Conservation (phyloP, 2,888 invertebrate species). For the Sarcophaga rosellei region DNA sequence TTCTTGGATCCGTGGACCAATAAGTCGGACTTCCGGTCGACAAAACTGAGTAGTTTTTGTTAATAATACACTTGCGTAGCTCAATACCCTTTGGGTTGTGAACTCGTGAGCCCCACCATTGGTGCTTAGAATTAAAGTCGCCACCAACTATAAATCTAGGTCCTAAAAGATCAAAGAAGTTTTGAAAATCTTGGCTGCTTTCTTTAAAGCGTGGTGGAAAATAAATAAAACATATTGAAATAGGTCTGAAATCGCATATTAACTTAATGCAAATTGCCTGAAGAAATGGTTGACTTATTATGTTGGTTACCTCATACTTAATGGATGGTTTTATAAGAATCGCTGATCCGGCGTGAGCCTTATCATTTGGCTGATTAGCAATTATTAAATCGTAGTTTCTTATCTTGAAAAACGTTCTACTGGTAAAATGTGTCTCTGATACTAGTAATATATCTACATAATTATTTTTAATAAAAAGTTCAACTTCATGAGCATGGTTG, state of each 20-base stretch:
- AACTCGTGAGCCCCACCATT: constrained; percentile 21
- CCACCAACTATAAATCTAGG: too few species aligned
- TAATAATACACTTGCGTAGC: too few species aligned
- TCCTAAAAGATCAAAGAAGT: too few species aligned
- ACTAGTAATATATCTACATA: constrained; percentile 43
- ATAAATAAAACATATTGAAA: constrained; percentile 35
- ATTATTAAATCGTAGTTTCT: constrained; percentile 48
- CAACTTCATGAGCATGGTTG: constrained; percentile 35
- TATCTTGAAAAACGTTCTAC: constrained; percentile 55
- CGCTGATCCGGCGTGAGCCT: constrained; percentile 32
- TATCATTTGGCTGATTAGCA: constrained; percentile 55
- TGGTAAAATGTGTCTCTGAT: constrained; percentile 54
- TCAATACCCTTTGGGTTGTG: background rate
- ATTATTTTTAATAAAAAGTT: constrained; percentile 23
- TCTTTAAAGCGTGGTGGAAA: constrained; percentile 43
- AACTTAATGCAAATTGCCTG: constrained; percentile 45
- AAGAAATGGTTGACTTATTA: constrained; percentile 12
- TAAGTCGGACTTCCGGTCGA: too few species aligned
- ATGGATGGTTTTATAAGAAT: constrained; percentile 47
- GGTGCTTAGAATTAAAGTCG: constrained; percentile 1
- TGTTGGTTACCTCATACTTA: constrained; percentile 36
- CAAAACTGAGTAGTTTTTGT: too few species aligned
- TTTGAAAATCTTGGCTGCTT: background rate
- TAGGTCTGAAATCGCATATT: background rate
- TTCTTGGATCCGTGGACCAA: too few species aligned